Conservation (phyloP, 92 coral and sea anemone genomes). For the Plumapathes pennacea region DNA sequence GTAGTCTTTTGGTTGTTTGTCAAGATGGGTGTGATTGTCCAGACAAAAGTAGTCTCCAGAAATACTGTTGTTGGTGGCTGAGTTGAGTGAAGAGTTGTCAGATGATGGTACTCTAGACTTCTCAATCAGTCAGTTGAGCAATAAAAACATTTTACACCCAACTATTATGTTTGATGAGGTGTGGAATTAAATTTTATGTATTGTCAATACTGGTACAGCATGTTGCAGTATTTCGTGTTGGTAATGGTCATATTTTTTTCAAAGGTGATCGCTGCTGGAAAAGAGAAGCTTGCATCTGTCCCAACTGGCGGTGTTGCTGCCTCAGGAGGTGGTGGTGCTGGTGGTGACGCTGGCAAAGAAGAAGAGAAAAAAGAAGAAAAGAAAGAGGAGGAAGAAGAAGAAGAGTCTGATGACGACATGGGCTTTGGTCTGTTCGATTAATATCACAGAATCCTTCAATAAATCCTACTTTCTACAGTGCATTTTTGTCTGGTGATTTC, state of each 20-base stretch:
- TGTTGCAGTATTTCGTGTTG: not conserved
- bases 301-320: slow-evolving; percentile 92
- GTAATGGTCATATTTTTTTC: not conserved
- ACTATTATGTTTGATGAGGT: no score
- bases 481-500: no score
- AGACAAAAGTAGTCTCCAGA: no score
- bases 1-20: no score
- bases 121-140: not conserved
- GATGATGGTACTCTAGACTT: not conserved
- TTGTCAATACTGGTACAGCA: not conserved
- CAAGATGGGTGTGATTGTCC: no score
- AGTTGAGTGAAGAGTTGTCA: not conserved
- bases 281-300: slow-evolving; percentile 79
- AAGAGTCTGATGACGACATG: slow-evolving; percentile 97
- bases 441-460: no score
- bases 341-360: slow-evolving; percentile 40
- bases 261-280: slow-evolving; percentile 86
- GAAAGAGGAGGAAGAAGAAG: slow-evolving; percentile 79
- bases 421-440: slow-evolving; percentile 99
- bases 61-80: not conserved
- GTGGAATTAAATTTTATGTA: not conserved
- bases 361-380: slow-evolving; percentile 76
- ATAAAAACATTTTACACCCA: not conserved
- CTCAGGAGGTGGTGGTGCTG: slow-evolving; percentile 54
- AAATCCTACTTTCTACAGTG: no score